Base-by-base conservation (phyloP, 37 sponge, comb jelly and placozoan species). In the Beroe ovata region DNA sequence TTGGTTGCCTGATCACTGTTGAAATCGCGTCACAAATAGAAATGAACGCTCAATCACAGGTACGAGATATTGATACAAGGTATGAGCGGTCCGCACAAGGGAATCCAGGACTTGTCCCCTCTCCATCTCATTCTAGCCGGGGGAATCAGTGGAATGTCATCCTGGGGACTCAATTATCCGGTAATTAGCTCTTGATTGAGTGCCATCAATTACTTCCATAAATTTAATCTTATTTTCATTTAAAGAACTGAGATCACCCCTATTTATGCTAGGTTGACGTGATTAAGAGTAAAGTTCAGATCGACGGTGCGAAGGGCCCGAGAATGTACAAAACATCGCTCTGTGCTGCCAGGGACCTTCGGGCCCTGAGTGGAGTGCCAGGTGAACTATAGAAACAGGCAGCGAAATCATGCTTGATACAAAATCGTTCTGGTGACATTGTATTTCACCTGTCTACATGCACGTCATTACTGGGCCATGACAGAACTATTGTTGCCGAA, bases 141-240 rank as follows among this genome's bases (percentile, higher is more conserved):
- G n/a, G 84, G 84, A 16, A 22, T 77, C 42, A 77, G 84, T 20
- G 84, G 84, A 1, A 77, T 77, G 84, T 4, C 28, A 0, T 42
- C 58, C 58, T 77, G 84, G 84, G 84, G 84, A 19, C 8, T 77
- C 42, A 77, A 77, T 19, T 77, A 77, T 23, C 84, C 84, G 58
- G 84, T 77, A 77, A 33, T 35, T 69, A 61, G 3, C 63, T 4
- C 11, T 16, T 47, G 54, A n/a, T n/a, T n/a, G n/a, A n/a, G n/a
- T n/a, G n/a, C n/a, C n/a, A n/a, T n/a, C n/a, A n/a, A n/a, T n/a
- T n/a, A n/a, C n/a, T n/a, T n/a, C n/a, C n/a, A n/a, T n/a, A n/a
- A n/a, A n/a, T n/a, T n/a, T n/a, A n/a, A n/a, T n/a, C n/a, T n/a
- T n/a, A n/a, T n/a, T n/a, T n/a, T n/a, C n/a, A n/a, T n/a, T n/a